Conservation (phyloP, 2,113 vertebrate genomes). For the Ellobius talpinus region DNA sequence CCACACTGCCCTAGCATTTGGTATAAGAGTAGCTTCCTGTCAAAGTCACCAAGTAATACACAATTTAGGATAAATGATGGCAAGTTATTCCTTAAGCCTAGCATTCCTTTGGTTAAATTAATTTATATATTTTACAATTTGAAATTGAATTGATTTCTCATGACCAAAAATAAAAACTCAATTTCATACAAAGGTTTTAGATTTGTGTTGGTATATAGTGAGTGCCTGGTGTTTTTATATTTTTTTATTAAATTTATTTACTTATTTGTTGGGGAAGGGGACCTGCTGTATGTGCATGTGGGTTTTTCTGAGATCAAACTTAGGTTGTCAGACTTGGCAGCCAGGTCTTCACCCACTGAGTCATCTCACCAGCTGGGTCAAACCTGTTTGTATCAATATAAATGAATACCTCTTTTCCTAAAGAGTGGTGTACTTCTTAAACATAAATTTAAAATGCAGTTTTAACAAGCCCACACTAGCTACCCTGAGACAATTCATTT, state of each 20-base stretch:
- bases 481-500: background rate
- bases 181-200: background rate
- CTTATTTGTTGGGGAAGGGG: background rate
- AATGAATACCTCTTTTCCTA: background rate
- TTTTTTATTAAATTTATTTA: background rate
- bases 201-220: background rate
- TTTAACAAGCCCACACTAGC: constrained; percentile 26
- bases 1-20: background rate
- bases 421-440: background rate
- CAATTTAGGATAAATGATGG: background rate
- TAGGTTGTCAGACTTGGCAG: background rate
- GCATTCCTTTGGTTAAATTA: background rate
- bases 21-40: background rate
- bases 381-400: background rate
- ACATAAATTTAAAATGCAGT: constrained; percentile 1
- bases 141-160: background rate
- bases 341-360: background rate
- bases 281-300: too few relatives aligned
- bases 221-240: background rate
- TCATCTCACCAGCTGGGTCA: background rate
- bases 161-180: background rate
- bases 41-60: background rate
- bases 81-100: constrained; percentile 19
- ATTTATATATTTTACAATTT: constrained; percentile 10
- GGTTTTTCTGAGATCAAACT: too few relatives aligned